A percentile compares a stretch with the other conserved stretches of the same genome.
Evolutionary conservation across 1,140 invertebrate species (phyloP).

Genomic region (Pseudomyrmex dendroicus): DNA sequence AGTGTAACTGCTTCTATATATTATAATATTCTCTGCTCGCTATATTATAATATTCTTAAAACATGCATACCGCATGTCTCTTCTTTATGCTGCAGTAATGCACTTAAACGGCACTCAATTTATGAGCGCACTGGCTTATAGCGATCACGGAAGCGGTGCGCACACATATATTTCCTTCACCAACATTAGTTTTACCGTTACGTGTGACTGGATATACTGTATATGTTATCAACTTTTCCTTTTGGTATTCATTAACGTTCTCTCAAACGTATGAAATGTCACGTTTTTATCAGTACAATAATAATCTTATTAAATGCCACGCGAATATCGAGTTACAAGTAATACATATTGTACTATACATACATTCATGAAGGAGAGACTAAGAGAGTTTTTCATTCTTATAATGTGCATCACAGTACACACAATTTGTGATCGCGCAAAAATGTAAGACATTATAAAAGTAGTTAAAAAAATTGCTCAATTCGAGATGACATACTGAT

Average conservation of each 20-base stretch:
- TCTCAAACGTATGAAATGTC: constrained; percentile 25
- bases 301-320: not conserved
- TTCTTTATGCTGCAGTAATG: not conserved
- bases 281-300: constrained; percentile 7
- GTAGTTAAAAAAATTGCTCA: not conserved
- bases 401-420: too few species aligned
- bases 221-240: constrained; percentile 24
- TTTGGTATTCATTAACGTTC: constrained; percentile 29
- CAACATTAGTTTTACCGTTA: constrained; percentile 54
- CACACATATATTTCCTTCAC: constrained; percentile 54
- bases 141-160: constrained; percentile 64
- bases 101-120: constrained; percentile 35
- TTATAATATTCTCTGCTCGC: not conserved
- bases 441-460: too few species aligned
- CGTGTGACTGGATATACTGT: constrained; percentile 62
- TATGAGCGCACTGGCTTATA: constrained; percentile 25
- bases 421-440: too few species aligned
- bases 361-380: too few species aligned
- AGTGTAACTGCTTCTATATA: not conserved
- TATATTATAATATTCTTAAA: not conserved
- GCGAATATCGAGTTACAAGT: not conserved
- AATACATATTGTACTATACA: too few species aligned
- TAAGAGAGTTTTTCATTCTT: too few species aligned
- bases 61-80: not conserved
- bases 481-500: not conserved